Evolutionary conservation across 2,797 vertebrate species (phyloP), one percentile per base, ranked within the genome.

Genomic region (Oophaga sylvatica): DNA sequence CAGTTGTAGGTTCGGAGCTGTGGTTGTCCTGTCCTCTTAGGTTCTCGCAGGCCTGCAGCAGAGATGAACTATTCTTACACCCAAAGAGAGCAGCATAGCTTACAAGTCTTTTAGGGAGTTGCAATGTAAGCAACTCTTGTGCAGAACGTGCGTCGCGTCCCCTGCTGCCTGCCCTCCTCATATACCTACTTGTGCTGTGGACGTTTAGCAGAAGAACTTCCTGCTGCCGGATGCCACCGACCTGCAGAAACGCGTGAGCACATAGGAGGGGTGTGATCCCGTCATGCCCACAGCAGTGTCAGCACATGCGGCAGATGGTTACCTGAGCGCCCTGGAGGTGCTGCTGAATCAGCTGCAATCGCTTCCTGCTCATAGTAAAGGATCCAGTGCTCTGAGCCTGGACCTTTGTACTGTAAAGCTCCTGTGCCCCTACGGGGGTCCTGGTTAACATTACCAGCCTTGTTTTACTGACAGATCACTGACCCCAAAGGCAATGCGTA

Each of bases 261-360:
- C 19, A 48, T 8, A 35, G 48, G n/a, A 68, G 48, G 41, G 31
- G n/a, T 20, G 48, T 70, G 22, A 68, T 81, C 19, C 59, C 8
- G 62, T 20, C 35, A 53, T 20, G 22, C 29, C 62, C 57, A 68
- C 60, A 67, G 7, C 35, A 67, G 53, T 48, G 11, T 9, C 13
- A 53, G 4, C n/a, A 77, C 11, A 16, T 22, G 19, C 17, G 6
- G 13, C 12, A 35, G 10, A 35, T 48, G 1, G 10, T 77, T 85
- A 86, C 81, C 73, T 68, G 60, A 31, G 73, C 10, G 20, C 81
- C 73, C 26, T 83, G 81, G 17, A 87, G 81, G 80, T 87, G 86
- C 81, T 70, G 86, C 7, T 87, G 86, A 45, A 87, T 22, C 5
- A 83, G 71, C 73, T 83, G 80, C 71, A 83, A 80, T 6, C 73